A percentile compares a stretch with the other conserved stretches of the same genome.
Conservation (phyloP, 2,888 invertebrate genomes). For the Trichopoda pennipes region DNA sequence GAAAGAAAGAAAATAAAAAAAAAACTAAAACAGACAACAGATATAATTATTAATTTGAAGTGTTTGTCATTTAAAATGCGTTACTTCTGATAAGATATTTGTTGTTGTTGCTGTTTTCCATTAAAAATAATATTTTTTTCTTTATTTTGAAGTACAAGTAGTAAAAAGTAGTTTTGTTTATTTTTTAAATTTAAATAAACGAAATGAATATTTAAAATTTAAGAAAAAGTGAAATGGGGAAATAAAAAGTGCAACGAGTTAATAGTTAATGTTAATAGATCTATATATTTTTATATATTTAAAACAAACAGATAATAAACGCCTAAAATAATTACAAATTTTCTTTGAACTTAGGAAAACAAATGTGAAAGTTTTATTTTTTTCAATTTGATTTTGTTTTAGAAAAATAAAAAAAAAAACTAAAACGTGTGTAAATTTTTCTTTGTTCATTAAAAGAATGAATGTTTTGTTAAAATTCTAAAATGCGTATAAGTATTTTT, state of each 20-base stretch:
- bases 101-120: constrained; percentile 27
- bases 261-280: constrained; percentile 19
- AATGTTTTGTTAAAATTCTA: constrained; percentile 11
- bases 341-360: not conserved
- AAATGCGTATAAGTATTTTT: constrained; percentile 24
- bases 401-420: constrained; percentile 1
- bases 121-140: not conserved
- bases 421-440: constrained; percentile 22
- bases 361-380: not conserved
- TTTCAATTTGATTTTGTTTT: too few species aligned
- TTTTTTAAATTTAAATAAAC: constrained; percentile 24
- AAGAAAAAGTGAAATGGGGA: constrained; percentile 56
- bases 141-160: constrained; percentile 22
- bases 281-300: not conserved
- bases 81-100: constrained; percentile 42
- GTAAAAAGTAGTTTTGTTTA: constrained; percentile 39
- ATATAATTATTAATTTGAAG: constrained; percentile 43
- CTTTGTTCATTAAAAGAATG: constrained; percentile 22
- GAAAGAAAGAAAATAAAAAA: too few species aligned
- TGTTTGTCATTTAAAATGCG: constrained; percentile 43
- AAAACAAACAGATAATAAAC: not conserved
- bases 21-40: too few species aligned
- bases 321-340: constrained; percentile 36
- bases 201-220: constrained; percentile 28
- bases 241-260: constrained; percentile 18